Evolutionary conservation across 2,113 vertebrate species (phyloP).

Genomic region (Galbula dea): DNA sequence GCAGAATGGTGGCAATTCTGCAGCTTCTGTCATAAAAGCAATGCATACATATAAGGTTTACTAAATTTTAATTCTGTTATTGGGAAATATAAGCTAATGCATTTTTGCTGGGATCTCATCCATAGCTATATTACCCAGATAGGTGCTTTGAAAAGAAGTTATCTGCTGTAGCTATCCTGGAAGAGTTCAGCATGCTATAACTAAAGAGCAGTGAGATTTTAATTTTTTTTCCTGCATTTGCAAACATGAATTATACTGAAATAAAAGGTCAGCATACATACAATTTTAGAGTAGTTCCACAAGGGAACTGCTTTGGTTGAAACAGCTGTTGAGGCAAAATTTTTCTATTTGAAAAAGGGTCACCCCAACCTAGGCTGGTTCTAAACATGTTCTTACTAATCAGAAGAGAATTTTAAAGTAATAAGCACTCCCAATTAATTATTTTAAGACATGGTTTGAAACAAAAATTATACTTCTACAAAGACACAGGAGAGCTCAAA

Average conservation of each 20-base stretch:
- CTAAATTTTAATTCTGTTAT: not conserved
- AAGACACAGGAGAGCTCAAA: not conserved
- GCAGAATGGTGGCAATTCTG: not conserved
- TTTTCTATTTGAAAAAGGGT: not conserved
- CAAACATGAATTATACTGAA: not conserved
- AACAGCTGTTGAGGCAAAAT: not conserved
- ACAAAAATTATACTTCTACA: not conserved
- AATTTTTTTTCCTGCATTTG: not conserved
- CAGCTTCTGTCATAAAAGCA: not conserved
- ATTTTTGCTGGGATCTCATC: not conserved
- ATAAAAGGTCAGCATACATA: not conserved
- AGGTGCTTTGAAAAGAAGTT: not conserved
- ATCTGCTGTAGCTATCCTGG: not conserved
- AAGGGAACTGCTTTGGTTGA: not conserved
- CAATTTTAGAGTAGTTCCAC: not conserved
- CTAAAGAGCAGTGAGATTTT: not conserved
- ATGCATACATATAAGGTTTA: rapidly evolving
- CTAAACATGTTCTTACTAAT: not conserved
- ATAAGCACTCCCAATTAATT: not conserved
- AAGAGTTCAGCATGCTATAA: not conserved
- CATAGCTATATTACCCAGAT: not conserved
- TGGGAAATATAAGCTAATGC: not conserved
- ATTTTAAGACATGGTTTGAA: not conserved
- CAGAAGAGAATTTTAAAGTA: not conserved
- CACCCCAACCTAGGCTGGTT: not conserved